phyloP scores from a whole-genome alignment of 1,140 invertebrate genomes.

The Mycetomoellerius zeteki region DNA sequence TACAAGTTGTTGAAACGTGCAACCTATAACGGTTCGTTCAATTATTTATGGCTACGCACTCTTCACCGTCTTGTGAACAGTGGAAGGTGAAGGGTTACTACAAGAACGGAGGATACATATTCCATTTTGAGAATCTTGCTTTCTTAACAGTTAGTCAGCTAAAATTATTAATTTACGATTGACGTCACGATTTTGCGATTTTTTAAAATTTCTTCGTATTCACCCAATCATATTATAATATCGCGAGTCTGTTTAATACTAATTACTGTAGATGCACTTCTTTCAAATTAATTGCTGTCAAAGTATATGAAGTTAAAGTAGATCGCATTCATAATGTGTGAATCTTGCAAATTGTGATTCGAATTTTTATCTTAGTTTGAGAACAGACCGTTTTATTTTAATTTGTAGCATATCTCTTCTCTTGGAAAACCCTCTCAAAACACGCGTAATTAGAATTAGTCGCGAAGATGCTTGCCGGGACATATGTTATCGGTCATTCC shows the following conservation, averaged over 20 bases:
- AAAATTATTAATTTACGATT: not conserved
- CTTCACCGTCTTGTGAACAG: conserved; percentile 65
- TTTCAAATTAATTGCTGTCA: not conserved
- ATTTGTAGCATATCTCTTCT: not conserved
- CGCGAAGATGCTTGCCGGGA: not conserved
- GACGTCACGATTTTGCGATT: not conserved
- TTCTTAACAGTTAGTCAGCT: conserved; percentile 29
- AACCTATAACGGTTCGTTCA: conserved; percentile 80
- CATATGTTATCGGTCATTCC: conserved; percentile 14
- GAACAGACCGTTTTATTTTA: not conserved
- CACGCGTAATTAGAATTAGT: not conserved
- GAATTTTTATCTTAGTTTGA: not conserved
- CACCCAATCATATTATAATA: not conserved
- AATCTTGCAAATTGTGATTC: not conserved
- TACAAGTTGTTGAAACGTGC: conserved; percentile 54
- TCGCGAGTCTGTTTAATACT: not conserved
- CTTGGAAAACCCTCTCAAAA: too few relatives aligned
- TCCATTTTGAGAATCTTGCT: conserved; percentile 30
- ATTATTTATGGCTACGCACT: conserved; percentile 83
- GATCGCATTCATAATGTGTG: not conserved
- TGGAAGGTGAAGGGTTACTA: conserved; percentile 49
- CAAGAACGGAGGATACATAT: not conserved
- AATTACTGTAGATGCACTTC: not conserved
- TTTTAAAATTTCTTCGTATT: not conserved
- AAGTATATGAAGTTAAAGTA: not conserved